A percentile compares a stretch with the other conserved stretches of the same genome.
Conservation (phyloP, 2,797 vertebrate genomes). For the Sebastes ruberrimus region DNA sequence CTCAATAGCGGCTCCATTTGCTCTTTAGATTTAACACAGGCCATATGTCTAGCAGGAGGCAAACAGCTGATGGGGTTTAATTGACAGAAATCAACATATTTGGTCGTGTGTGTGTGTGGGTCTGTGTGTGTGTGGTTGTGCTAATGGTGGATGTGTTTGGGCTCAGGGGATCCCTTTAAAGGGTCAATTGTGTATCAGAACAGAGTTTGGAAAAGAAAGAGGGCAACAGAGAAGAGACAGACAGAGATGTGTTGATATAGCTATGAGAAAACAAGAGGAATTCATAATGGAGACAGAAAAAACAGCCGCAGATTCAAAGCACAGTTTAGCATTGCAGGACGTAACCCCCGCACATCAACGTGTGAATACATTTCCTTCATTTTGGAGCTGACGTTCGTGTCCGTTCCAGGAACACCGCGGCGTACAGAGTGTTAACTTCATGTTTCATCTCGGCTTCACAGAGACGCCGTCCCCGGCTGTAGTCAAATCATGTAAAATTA, state of each 20-base stretch:
- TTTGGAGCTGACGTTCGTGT: slow-evolving; percentile 32
- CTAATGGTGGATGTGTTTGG: slow-evolving; percentile 54
- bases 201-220: slow-evolving; percentile 44
- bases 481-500: slow-evolving; percentile 59
- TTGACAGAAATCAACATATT: slow-evolving; percentile 89
- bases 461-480: slow-evolving; percentile 25
- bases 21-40: slow-evolving; percentile 84
- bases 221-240: slow-evolving; percentile 3
- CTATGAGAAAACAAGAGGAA: slow-evolving; percentile 12
- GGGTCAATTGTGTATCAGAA: slow-evolving; percentile 71
- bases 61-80: slow-evolving; percentile 88
- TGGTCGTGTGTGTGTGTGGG: slow-evolving; percentile 53
- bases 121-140: slow-evolving; percentile 40
- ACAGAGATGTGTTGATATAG: not conserved
- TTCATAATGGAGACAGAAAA: not conserved
- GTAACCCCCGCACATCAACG: slow-evolving; percentile 7
- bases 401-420: slow-evolving; percentile 40
- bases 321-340: slow-evolving; percentile 27
- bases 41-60: slow-evolving; percentile 88
- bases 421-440: slow-evolving; percentile 53
- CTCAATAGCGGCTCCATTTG: slow-evolving; percentile 75
- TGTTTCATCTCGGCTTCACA: slow-evolving; percentile 64
- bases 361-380: slow-evolving; percentile 22
- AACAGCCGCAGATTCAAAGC: slow-evolving; percentile 8
- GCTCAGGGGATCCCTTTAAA: slow-evolving; percentile 61